phyloP scores from a whole-genome alignment of 2,888 invertebrate genomes.

The Hypercompe scribonia region DNA sequence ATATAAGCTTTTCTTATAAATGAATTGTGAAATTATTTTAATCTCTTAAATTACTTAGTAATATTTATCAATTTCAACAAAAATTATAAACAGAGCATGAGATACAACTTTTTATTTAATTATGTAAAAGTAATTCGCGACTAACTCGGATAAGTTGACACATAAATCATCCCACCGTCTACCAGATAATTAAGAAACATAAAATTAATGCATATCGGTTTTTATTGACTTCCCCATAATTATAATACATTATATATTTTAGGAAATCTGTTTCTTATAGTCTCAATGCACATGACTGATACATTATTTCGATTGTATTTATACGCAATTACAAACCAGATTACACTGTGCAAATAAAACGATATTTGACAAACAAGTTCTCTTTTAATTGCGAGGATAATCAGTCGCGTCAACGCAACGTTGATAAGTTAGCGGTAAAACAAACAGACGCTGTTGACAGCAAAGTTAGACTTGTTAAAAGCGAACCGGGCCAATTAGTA shows the following conservation, averaged over 20 bases:
- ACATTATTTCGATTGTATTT: not conserved
- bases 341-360: constrained; percentile 28
- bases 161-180: not conserved
- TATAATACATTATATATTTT: not conserved
- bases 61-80: not conserved
- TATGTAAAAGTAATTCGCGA: not conserved
- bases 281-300: not conserved
- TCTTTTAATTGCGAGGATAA: constrained; percentile 40
- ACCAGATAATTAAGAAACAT: not conserved
- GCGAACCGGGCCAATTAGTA: constrained; percentile 60
- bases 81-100: not conserved
- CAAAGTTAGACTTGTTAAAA: constrained; percentile 56
- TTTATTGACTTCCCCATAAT: not conserved
- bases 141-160: not conserved
- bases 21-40: too few species aligned
- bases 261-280: not conserved
- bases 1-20: too few species aligned
- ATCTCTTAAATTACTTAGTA: not conserved
- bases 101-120: not conserved
- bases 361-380: constrained; percentile 28
- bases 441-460: constrained; percentile 59
- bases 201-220: not conserved
- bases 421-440: constrained; percentile 58
- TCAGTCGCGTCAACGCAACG: constrained; percentile 35
- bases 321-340: not conserved